Conservation (phyloP, 2,113 vertebrate species). For the Ailurus styani region DNA sequence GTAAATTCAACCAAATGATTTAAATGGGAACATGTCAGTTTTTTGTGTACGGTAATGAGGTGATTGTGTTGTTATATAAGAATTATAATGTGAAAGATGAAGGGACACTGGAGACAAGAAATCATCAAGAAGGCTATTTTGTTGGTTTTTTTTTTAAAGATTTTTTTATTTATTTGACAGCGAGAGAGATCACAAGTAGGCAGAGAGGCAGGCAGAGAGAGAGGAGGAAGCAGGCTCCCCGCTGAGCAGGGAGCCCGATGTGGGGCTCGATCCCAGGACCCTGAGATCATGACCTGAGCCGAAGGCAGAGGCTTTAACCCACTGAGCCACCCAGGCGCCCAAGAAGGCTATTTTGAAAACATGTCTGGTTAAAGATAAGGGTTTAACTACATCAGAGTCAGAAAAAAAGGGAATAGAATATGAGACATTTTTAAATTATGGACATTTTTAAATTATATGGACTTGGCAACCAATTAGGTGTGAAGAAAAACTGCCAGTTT, state of each 20-base stretch:
- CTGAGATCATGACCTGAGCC: no score
- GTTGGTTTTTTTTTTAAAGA: no score
- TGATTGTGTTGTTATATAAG: slow-evolving; percentile 9
- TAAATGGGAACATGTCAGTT: neutral
- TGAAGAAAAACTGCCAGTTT: neutral
- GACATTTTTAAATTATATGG: neutral
- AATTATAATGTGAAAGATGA: neutral
- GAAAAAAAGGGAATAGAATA: neutral
- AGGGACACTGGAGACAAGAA: neutral
- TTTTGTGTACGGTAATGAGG: neutral
- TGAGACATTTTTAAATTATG: neutral
- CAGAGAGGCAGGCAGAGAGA: no score
- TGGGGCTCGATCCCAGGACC: no score
- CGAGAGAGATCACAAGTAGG: no score
- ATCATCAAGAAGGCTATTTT: neutral
- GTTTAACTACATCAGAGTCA: neutral
- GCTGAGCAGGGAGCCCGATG: no score
- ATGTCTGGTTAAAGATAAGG: neutral
- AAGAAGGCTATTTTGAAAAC: neutral
- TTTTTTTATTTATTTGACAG: no score
- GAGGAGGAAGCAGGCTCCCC: no score
- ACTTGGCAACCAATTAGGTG: neutral
- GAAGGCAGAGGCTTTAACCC: no score
- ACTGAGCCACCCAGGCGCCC: no score
- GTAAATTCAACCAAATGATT: neutral